Evolutionary conservation across 2,797 vertebrate genomes (phyloP).

Genomic region (Hapalemur alaotrensis): DNA sequence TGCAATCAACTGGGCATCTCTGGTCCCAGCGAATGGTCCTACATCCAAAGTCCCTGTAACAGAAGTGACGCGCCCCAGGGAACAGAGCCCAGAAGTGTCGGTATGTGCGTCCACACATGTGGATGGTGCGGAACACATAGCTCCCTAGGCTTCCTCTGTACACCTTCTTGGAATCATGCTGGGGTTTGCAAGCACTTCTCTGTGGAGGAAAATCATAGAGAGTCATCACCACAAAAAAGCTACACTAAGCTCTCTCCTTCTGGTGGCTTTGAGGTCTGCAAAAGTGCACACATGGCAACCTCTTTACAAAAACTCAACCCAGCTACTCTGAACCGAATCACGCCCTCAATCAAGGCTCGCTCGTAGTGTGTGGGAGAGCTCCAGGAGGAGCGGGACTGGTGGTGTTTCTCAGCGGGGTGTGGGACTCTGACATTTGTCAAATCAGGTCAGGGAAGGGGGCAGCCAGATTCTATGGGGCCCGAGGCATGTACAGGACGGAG

Average conservation of each 20-base stretch:
- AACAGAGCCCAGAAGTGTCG: background rate
- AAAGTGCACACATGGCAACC: constrained; percentile 64
- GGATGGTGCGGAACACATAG: background rate
- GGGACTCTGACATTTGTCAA: background rate
- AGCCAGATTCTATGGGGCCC: background rate
- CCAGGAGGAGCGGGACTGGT: background rate
- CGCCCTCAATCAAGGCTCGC: constrained; percentile 34
- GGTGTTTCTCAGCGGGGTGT: background rate
- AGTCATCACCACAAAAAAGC: constrained; percentile 56
- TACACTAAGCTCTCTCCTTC: constrained; percentile 1
- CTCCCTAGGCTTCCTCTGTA: background rate
- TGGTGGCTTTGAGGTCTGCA: constrained; percentile 73
- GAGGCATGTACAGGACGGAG: background rate
- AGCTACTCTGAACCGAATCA: constrained; percentile 49
- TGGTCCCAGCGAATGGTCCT: background rate
- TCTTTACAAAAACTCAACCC: constrained; percentile 72
- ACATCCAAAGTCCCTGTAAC: background rate
- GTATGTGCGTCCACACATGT: background rate
- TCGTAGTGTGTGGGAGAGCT: background rate
- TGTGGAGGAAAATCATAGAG: constrained; percentile 30
- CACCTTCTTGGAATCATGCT: background rate
- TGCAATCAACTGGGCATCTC: background rate
- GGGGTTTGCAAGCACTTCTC: background rate
- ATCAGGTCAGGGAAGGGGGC: too few relatives aligned
- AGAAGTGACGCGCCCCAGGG: background rate